These are phyloP conservation scores for Sebastes nivosus DNA, from an alignment of 2,797 vertebrate genomes.

Conservation along the genomic window DNA sequence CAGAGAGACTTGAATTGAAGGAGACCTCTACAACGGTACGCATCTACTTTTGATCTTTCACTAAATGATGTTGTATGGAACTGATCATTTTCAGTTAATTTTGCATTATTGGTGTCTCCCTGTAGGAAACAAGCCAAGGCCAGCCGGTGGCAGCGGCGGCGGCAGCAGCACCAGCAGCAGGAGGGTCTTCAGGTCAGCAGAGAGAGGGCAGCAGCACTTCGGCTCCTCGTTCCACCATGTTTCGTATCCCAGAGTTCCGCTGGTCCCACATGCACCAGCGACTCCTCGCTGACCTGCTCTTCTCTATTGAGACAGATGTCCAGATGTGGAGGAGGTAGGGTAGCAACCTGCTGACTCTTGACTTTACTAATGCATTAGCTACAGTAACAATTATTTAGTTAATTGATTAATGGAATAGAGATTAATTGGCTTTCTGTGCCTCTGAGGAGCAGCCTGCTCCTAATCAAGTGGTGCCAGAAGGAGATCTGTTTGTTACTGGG, in stretches of 20 bases:
- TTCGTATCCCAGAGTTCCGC: conserved; percentile 95
- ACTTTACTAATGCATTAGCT: not conserved
- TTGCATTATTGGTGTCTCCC: conserved; percentile 10
- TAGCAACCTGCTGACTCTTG: not conserved
- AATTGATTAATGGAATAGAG: conserved; percentile 37
- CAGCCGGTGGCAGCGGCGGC: conserved; percentile 46
- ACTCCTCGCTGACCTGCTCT: conserved; percentile 95
- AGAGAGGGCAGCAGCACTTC: conserved; percentile 78
- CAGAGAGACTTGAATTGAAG: conserved; percentile 91
- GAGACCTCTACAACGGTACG: conserved; percentile 83
- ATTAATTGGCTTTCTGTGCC: conserved; percentile 13
- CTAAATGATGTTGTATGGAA: not conserved
- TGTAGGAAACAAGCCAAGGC: conserved; percentile 77
- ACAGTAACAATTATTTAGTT: conserved; percentile 9
- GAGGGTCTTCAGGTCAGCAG: conserved; percentile 74
- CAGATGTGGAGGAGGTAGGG: conserved; percentile 99
- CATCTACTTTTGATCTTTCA: not conserved
- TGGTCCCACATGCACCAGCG: conserved; percentile 99
- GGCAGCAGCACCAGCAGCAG: conserved; percentile 32
- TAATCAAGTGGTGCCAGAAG: not conserved
- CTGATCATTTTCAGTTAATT: not conserved
- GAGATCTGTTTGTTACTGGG: not conserved
- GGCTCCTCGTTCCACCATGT: conserved; percentile 87
- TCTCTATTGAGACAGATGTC: conserved; percentile 97
- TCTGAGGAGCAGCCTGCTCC: conserved; percentile 3